These are phyloP conservation scores for Drosophila repleta DNA, from an alignment of 1,140 invertebrate species.

Conservation along the genomic window DNA sequence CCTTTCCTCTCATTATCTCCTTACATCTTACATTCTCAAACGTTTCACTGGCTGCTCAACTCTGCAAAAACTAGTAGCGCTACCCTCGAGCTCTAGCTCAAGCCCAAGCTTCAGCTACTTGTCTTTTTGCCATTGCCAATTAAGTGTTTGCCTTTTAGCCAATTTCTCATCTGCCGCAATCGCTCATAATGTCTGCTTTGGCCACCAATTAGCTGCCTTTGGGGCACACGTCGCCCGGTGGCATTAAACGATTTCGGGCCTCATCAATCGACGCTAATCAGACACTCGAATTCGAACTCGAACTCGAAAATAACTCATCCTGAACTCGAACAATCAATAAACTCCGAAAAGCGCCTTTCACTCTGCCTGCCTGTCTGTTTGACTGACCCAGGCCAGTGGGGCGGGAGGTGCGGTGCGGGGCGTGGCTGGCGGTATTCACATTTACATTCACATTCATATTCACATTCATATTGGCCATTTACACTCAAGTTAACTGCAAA, in stretches of 20 bases:
- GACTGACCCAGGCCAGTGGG: neutral
- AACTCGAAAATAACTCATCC: conserved; percentile 22
- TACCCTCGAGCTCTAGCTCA: no score
- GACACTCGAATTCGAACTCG: conserved; percentile 20
- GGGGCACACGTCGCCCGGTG: conserved; percentile 14
- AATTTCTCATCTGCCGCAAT: conserved; percentile 2
- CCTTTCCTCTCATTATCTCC: no score
- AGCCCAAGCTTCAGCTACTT: neutral
- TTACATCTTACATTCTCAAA: no score
- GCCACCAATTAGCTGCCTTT: conserved; percentile 10
- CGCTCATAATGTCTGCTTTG: neutral
- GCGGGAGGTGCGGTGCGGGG: neutral
- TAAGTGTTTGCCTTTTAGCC: neutral
- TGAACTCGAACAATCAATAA: conserved; percentile 66
- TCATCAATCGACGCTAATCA: conserved; percentile 40
- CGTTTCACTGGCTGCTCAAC: no score
- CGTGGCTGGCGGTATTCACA: conserved; percentile 14
- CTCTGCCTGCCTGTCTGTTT: conserved; percentile 19
- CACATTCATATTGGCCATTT: conserved; percentile 26
- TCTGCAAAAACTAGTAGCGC: no score
- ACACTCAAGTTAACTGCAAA: conserved; percentile 65
- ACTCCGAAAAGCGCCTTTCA: conserved; percentile 72
- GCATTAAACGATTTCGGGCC: conserved; percentile 8
- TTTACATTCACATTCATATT: conserved; percentile 20
- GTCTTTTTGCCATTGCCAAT: neutral